These are phyloP conservation scores for Brachionus rubens DNA, from an alignment of 1,140 invertebrate genomes.

Conservation along the genomic window DNA sequence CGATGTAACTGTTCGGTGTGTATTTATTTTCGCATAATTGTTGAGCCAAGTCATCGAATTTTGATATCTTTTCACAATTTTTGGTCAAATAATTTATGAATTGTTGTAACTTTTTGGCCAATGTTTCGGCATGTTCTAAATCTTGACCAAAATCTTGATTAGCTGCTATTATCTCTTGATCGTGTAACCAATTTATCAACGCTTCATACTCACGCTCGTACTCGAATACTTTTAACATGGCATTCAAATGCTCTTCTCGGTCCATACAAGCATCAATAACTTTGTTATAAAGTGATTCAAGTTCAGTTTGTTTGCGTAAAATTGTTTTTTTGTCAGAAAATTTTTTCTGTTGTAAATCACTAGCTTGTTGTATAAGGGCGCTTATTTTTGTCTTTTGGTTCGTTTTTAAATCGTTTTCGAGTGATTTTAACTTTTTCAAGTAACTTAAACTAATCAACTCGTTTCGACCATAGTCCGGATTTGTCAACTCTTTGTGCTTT, in stretches of 20 bases:
- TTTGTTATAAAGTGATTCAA: not conserved
- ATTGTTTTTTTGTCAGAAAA: not conserved
- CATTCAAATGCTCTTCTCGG: constrained; percentile 37
- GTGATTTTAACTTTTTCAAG: constrained; percentile 11
- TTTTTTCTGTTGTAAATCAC: not conserved
- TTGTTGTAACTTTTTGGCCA: constrained; percentile 20
- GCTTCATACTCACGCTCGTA: constrained; percentile 20
- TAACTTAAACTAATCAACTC: not conserved
- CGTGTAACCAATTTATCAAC: not conserved
- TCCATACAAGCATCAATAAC: not conserved
- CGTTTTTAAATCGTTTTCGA: not conserved
- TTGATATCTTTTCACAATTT: not conserved
- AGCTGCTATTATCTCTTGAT: constrained; percentile 14
- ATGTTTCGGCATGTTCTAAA: constrained; percentile 41
- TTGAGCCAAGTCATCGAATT: constrained; percentile 40
- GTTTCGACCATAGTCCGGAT: constrained; percentile 17
- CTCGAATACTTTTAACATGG: constrained; percentile 37
- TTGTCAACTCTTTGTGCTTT: constrained; percentile 22
- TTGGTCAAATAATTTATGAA: constrained; percentile 28
- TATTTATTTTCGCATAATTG: constrained; percentile 39
- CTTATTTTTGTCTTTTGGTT: not conserved
- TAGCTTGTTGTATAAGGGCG: not conserved
- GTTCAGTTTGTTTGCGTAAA: not conserved
- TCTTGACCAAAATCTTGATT: constrained; percentile 44
- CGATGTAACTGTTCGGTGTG: constrained; percentile 17